phyloP scores from a whole-genome alignment of 2,888 invertebrate genomes.

The Psylliodes chrysocephalus region DNA sequence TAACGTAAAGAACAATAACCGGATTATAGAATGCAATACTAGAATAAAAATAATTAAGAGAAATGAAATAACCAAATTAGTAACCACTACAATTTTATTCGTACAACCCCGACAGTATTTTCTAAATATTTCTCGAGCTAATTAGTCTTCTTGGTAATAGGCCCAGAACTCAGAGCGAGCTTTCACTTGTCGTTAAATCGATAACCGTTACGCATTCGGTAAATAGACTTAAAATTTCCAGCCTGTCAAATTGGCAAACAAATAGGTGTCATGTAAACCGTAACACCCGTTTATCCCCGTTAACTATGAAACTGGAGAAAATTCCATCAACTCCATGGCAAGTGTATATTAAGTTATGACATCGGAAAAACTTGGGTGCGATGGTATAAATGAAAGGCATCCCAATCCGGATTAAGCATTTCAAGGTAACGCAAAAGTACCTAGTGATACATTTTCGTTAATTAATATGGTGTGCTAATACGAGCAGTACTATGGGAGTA shows the following conservation, averaged over 20 bases:
- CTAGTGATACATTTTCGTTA: too few relatives aligned
- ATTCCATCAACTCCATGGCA: constrained; percentile 11
- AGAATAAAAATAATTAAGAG: too few relatives aligned
- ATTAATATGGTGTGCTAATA: too few relatives aligned
- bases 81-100: too few relatives aligned
- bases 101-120: too few relatives aligned
- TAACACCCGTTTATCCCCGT: not conserved
- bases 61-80: too few relatives aligned
- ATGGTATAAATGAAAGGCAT: not conserved
- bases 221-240: not conserved
- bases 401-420: not conserved
- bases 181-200: not conserved
- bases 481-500: too few relatives aligned
- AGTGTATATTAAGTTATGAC: constrained; percentile 9
- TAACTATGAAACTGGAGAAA: constrained; percentile 17
- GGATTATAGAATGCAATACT: too few relatives aligned
- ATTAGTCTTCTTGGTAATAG: too few relatives aligned
- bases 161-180: too few relatives aligned
- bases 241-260: constrained; percentile 5
- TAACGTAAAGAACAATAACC: too few relatives aligned
- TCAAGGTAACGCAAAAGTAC: not conserved
- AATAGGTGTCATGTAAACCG: constrained; percentile 7
- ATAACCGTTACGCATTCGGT: not conserved
- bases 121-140: too few relatives aligned
- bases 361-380: constrained; percentile 1